Percentiles rank a stretch among this genome's conserved stretches.
Conservation (phyloP, 1,140 invertebrate species). For the Drosophila kanapiae region DNA sequence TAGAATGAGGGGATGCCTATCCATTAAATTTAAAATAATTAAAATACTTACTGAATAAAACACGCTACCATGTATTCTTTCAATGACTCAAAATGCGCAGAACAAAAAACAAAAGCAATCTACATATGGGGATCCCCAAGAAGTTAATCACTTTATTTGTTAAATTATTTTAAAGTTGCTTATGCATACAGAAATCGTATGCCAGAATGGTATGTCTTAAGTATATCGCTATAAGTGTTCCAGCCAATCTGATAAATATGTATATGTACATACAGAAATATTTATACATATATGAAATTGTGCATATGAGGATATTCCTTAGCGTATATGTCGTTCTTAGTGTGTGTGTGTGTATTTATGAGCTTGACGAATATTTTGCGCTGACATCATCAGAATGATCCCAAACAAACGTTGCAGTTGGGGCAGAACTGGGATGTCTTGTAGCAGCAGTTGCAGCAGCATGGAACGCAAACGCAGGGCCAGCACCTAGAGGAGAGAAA, state of each 20-base stretch:
- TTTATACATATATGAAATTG: not conserved
- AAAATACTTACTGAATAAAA: no score
- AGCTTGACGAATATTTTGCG: constrained; percentile 1
- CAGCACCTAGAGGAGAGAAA: constrained; percentile 79
- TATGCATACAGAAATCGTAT: no score
- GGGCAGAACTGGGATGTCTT: constrained; percentile 89
- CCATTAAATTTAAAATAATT: no score
- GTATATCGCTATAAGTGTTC: not conserved
- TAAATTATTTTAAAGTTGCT: no score
- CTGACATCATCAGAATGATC: constrained; percentile 63
- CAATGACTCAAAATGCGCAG: no score
- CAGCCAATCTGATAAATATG: not conserved
- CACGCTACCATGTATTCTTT: no score
- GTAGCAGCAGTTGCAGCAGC: constrained; percentile 88
- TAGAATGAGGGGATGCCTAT: no score
- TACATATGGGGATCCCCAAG: no score
- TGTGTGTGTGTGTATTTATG: not conserved
- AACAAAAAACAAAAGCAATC: no score
- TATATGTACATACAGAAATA: constrained; percentile 1
- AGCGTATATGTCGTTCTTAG: not conserved
- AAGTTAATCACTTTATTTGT: no score
- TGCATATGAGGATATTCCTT: not conserved
- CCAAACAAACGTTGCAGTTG: constrained; percentile 87
- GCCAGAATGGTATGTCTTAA: not conserved
- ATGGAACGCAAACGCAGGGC: constrained; percentile 88